phyloP scores from a whole-genome alignment of 1,140 invertebrate species.

The Anadara kagoshimensis region DNA sequence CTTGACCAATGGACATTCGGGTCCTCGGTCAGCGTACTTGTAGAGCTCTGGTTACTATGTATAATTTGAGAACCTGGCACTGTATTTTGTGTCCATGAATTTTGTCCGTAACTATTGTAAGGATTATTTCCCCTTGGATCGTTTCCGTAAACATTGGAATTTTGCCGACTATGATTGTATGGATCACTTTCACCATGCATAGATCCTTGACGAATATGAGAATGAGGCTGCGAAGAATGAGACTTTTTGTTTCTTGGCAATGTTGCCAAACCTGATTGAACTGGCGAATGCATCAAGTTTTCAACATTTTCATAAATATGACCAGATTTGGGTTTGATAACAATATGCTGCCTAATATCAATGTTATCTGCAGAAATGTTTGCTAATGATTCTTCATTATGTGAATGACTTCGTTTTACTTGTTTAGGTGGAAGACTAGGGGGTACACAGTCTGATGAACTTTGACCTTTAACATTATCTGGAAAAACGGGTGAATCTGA shows the following conservation, averaged over 20 bases:
- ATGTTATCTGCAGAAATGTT: conserved; percentile 42
- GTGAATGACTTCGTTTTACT: conserved; percentile 26
- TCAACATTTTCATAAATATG: conserved; percentile 57
- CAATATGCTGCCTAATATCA: conserved; percentile 47
- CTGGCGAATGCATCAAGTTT: conserved; percentile 54
- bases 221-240: conserved; percentile 14
- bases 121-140: background rate
- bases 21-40: conserved; percentile 29
- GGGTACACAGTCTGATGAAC: background rate
- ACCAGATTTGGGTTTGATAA: conserved; percentile 58
- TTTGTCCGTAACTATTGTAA: background rate
- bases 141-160: conserved; percentile 8
- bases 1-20: conserved; percentile 23
- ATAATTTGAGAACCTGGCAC: conserved; percentile 1
- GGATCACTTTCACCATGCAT: conserved; percentile 18
- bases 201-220: conserved; percentile 40
- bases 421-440: conserved; percentile 26
- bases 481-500: conserved; percentile 26
- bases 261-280: conserved; percentile 67
- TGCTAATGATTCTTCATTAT: conserved; percentile 30
- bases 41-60: conserved; percentile 40
- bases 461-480: conserved; percentile 1
- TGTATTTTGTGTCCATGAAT: conserved; percentile 1
- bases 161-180: conserved; percentile 26
- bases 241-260: conserved; percentile 64